Conservation (phyloP, 35 echinoderm and acorn worm genomes). For the Ophioderma brevispina region DNA sequence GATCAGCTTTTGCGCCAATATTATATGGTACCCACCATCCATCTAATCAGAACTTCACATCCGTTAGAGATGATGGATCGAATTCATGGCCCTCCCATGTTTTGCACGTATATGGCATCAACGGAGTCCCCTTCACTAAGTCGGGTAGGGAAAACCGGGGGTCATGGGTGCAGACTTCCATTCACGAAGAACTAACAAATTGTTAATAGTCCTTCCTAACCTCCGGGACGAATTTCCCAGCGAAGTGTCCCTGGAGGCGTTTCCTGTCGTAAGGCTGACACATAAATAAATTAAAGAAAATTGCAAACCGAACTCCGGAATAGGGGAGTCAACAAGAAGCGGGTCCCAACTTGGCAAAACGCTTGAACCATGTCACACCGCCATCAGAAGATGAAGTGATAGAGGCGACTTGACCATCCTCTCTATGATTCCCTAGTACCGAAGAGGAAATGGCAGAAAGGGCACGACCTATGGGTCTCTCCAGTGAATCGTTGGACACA, state of each 20-base stretch:
- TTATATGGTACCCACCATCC: too few species aligned
- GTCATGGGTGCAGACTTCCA: not conserved
- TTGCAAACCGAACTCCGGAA: not conserved
- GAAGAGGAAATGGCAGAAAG: too few species aligned
- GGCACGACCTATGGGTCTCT: too few species aligned
- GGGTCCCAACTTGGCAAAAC: not conserved
- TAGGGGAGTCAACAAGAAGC: not conserved
- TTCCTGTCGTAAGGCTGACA: not conserved
- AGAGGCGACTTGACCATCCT: not conserved
- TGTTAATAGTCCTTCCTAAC: not conserved
- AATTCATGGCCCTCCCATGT: not conserved
- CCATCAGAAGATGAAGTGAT: not conserved
- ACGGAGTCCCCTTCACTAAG: not conserved
- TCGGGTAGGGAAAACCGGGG: not conserved
- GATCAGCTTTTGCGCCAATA: not conserved
- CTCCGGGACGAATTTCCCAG: not conserved
- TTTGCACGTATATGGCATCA: not conserved
- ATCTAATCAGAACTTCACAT: not conserved
- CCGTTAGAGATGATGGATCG: not conserved
- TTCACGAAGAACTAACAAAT: constrained; percentile 4
- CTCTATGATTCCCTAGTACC: not conserved
- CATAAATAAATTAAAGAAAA: not conserved
- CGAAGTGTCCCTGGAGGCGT: not conserved
- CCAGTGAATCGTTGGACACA: not conserved
- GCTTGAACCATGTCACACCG: not conserved